Evolutionary conservation across 1,140 invertebrate genomes (phyloP), one percentile per base, ranked within the genome.

Genomic region (Zaprionus vittiger): DNA sequence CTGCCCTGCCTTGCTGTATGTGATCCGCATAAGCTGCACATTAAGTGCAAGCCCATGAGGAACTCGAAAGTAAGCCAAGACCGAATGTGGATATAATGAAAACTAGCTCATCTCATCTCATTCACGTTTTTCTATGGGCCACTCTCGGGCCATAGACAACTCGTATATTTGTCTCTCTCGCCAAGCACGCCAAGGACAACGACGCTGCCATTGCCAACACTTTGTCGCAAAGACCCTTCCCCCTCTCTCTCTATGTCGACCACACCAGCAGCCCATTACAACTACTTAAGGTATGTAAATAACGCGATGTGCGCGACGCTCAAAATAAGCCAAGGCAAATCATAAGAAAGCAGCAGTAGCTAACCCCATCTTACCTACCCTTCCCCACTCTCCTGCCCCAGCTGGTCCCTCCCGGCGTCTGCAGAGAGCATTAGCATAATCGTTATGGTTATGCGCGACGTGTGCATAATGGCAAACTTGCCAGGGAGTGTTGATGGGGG

Each of bases 231-330:
- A 65, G 37, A 17, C 17, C 37, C 44, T 37, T 37, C 41, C 22
- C 22, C 24, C 17, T 1, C 11, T 31, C 14, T 15, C 37, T 15
- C 38, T 12, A 17, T 22, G 72, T 41, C 56, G 65, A 52, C 37
- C 20, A 44, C 62, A 54, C 15, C 70, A 64, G 37, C 47, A 81
- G 77, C 75, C 85, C 85, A 90, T 90, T 90, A 90, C 85, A 90
- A 89, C 85, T 89, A 89, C 85, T 89, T 90, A 89, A 73, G 81
- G 81, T 80, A 89, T 89, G 85, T 89, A 90, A 90, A 90, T 90
- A 90, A 85, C 66, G 71, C 77, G 63, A 56, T 73, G 78, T 73
- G 64, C 62, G 65, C 69, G 47, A 14, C 63, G 76, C 72, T 81
- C 67, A 67, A 91, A 90, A 90, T 90, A 90, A 90, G 85, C 85